Evolutionary conservation across 2,888 invertebrate genomes (phyloP).

Genomic region (Strigamia crassipes): DNA sequence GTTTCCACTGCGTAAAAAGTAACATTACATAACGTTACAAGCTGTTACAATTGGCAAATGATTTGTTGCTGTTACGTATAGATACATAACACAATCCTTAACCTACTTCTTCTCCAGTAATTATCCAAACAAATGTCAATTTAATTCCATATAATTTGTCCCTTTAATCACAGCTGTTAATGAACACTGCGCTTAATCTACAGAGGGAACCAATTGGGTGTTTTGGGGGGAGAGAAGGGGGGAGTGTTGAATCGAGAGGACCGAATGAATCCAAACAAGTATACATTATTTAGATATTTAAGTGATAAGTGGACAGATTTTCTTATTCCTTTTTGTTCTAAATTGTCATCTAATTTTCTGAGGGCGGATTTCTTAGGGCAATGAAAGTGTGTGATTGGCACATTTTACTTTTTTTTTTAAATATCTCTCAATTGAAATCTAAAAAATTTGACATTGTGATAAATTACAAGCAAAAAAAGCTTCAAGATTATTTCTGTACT

Average conservation of each 20-base stretch:
- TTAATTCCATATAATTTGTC: background rate
- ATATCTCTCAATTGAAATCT: background rate
- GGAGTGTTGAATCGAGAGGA: background rate
- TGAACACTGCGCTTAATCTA: background rate
- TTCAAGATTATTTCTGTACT: background rate
- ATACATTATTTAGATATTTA: background rate
- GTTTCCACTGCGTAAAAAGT: no score
- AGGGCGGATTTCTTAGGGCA: background rate
- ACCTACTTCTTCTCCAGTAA: background rate
- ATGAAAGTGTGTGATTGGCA: background rate
- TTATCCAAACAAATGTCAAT: background rate
- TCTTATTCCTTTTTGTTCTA: background rate
- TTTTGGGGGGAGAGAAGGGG: no score
- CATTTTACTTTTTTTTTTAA: background rate
- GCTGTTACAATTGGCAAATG: no score
- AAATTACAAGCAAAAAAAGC: background rate
- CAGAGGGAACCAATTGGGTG: background rate
- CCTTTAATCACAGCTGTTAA: background rate
- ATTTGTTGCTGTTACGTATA: no score
- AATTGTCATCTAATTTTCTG: background rate
- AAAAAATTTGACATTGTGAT: background rate
- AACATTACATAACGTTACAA: no score
- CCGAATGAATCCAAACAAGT: background rate
- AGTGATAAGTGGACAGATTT: background rate
- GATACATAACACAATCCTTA: background rate